Percentiles rank a stretch among this genome's conserved stretches.
These are phyloP conservation scores for Coleophora deauratella DNA, from an alignment of 2,888 invertebrate species.

Conservation along the genomic window DNA sequence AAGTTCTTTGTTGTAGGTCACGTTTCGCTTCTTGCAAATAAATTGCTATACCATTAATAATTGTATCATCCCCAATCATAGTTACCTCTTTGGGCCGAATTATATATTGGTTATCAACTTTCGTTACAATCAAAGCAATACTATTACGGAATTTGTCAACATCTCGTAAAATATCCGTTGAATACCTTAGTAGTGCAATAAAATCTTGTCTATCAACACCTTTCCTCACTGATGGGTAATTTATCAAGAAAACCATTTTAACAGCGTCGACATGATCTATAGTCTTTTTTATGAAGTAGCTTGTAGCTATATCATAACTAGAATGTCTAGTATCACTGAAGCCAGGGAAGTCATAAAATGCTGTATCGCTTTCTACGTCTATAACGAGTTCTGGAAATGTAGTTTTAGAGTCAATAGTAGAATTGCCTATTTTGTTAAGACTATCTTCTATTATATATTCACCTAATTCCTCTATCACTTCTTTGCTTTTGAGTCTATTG, in stretches of 20 bases:
- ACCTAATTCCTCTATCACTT: background rate
- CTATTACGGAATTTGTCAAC: background rate
- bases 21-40: background rate
- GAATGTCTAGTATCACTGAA: conserved; percentile 1
- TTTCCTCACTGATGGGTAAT: background rate
- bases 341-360: conserved; percentile 1
- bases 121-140: background rate
- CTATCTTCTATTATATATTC: background rate
- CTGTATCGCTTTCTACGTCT: background rate
- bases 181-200: background rate
- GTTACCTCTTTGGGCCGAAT: background rate
- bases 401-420: background rate
- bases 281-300: background rate
- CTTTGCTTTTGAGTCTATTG: background rate
- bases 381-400: conserved; percentile 1
- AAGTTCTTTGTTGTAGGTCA: background rate
- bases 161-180: background rate
- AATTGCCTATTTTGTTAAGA: background rate
- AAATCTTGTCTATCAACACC: conserved; percentile 1
- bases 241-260: background rate
- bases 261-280: background rate
- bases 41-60: background rate
- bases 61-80: background rate
- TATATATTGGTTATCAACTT: conserved; percentile 1
- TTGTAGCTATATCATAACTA: background rate